Percentiles rank a stretch among this genome's conserved stretches.
Evolutionary conservation across 1,140 invertebrate genomes (phyloP).

Genomic region (Heliconius eleuchia): DNA sequence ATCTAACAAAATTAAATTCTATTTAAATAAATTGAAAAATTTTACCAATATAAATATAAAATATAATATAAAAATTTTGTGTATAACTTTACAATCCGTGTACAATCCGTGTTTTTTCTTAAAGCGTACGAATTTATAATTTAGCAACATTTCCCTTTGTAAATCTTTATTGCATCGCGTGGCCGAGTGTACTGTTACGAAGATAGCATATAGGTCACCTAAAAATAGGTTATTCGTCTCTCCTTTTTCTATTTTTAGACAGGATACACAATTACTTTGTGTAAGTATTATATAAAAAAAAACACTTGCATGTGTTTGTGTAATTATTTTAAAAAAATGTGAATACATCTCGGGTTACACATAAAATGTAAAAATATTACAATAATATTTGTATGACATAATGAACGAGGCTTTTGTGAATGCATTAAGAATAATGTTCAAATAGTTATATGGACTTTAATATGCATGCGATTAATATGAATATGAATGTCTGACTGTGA

Average conservation of each 20-base stretch:
- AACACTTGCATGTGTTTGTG: neutral
- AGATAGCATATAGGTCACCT: constrained; percentile 26
- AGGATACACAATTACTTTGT: constrained; percentile 15
- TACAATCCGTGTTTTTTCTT: neutral
- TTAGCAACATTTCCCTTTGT: constrained; percentile 9
- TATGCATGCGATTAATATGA: neutral
- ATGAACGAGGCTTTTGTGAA: neutral
- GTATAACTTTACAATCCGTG: neutral
- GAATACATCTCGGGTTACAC: neutral
- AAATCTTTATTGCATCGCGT: constrained; percentile 13
- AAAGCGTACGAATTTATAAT: constrained; percentile 14
- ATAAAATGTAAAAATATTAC: neutral
- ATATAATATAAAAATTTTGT: neutral
- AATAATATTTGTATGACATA: neutral
- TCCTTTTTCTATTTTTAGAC: constrained; percentile 22
- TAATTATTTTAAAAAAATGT: neutral
- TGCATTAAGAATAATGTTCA: neutral
- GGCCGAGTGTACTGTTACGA: constrained; percentile 10
- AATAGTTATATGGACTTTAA: neutral
- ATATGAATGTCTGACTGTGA: neutral
- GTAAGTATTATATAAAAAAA: constrained; percentile 11
- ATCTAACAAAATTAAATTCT: too few species aligned
- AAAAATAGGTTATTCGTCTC: constrained; percentile 24
- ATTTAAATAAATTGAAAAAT: too few species aligned
- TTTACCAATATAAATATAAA: neutral